Percentiles rank a stretch among this genome's conserved stretches.
Conservation (phyloP, 2,888 invertebrate species). For the Lacanobia oleracea region DNA sequence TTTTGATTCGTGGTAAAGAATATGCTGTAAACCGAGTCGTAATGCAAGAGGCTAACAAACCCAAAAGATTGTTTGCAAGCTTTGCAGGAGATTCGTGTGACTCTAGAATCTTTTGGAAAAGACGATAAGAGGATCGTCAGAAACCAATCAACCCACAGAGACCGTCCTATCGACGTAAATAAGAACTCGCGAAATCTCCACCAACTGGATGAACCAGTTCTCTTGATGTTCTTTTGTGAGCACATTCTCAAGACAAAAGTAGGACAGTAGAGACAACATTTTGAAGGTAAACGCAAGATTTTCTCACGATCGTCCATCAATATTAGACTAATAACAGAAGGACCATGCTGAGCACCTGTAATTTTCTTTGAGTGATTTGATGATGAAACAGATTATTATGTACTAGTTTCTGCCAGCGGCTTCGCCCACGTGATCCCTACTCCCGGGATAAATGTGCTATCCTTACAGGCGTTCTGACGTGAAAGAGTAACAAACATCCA, state of each 20-base stretch:
- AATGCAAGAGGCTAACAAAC: background rate
- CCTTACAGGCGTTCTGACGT: too few species aligned
- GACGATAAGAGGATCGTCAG: too few species aligned
- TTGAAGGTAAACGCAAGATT: background rate
- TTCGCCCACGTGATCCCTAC: too few species aligned
- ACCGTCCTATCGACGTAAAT: background rate
- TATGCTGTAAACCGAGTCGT: background rate
- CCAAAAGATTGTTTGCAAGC: background rate
- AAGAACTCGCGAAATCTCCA: background rate
- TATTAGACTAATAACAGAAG: background rate
- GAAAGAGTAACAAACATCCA: too few species aligned
- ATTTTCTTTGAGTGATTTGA: too few species aligned
- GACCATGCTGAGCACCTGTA: too few species aligned
- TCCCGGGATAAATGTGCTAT: too few species aligned
- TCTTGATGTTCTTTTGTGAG: background rate
- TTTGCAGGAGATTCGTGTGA: too few species aligned
- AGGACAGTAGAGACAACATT: background rate
- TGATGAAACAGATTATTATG: too few species aligned
- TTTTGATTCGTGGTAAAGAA: background rate
- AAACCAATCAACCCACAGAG: background rate
- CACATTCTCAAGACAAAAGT: background rate
- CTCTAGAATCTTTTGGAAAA: background rate
- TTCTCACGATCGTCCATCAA: constrained; percentile 14
- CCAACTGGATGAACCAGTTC: background rate
- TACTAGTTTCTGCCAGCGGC: too few species aligned